Evolutionary conservation across 2,113 vertebrate genomes (phyloP), one percentile per base, ranked within the genome.

Genomic region (Trematocara variabile): DNA sequence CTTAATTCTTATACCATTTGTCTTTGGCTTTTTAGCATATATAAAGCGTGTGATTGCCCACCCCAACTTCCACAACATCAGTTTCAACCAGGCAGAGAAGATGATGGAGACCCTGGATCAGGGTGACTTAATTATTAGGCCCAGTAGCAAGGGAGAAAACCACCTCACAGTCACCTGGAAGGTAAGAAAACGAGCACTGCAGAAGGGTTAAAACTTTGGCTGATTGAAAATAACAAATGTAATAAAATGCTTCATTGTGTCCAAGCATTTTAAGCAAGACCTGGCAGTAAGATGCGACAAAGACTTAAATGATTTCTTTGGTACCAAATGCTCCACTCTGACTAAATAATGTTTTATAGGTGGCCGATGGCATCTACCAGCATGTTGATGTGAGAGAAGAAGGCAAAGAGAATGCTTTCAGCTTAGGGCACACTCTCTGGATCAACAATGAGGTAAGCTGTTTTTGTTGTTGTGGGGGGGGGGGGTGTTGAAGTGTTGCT

Each of bases 101-200:
- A 99, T 99, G 98, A 99, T 99, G 98, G 99, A 99, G 94, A 96
- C 97, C 13, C 97, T 99, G 97, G 99, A 99, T 96, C 98, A 99
- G 94, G 99, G 99, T 39, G 99, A 99, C 20, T 96, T 99, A 87
- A 98, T 99, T 70, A 99, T 99, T 92, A 96, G 99, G 37, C 99
- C 99, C 2, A 99, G 99, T 94, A 99, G 99, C 95, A 99, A 99
- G 87, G 99, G 98, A 3, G 98, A 99, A 91, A 99, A 99, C 92
- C 99, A 99, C 60, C 95, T 99, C 41, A 99, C 99, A 0, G 98
- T 99, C 91, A 99, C 98, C 65, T 99, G 99, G 99, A 99, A 99
- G 87, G 95, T 96, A 87, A 88, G 90, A 60, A 54, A 79, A 16
- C 0, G 1, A 55, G 70, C 44, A 50, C 70, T 20, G 6, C 25